Percentiles rank a stretch among this genome's conserved stretches.
phyloP scores from a whole-genome alignment of 2,797 vertebrate genomes.

The Lepidocolaptes lacrymiger region DNA sequence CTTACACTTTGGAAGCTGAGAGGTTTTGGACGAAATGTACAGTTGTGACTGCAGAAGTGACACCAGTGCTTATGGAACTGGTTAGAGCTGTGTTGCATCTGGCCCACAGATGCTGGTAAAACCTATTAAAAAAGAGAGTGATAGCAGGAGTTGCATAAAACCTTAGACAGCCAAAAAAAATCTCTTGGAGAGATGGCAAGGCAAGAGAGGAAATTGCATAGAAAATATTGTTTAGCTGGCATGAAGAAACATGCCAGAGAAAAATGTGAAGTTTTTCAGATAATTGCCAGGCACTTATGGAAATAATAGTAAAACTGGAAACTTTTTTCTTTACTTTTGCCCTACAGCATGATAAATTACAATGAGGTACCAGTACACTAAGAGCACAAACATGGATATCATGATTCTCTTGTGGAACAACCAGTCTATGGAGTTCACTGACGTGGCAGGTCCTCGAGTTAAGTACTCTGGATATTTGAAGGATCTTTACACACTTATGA shows the following conservation, averaged over 20 bases:
- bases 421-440: background rate
- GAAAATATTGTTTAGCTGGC: background rate
- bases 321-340: slow-evolving; percentile 7
- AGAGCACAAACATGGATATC: slow-evolving; percentile 52
- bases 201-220: background rate
- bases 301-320: slow-evolving; percentile 35
- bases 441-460: background rate
- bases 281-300: slow-evolving; percentile 22
- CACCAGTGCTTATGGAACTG: background rate
- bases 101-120: background rate
- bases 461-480: slow-evolving; percentile 8
- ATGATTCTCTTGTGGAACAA: background rate
- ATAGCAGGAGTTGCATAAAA: background rate
- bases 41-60: background rate
- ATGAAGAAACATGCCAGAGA: background rate
- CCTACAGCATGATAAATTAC: background rate
- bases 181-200: background rate
- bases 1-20: background rate
- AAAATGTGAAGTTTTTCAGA: slow-evolving; percentile 54
- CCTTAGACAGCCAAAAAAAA: background rate
- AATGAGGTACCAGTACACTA: slow-evolving; percentile 23
- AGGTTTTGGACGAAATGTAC: background rate
- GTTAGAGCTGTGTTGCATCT: background rate
- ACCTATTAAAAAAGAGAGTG: background rate
- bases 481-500: slow-evolving; percentile 26